Conservation (phyloP, 2,113 vertebrate genomes). For the Aptenodytes patagonicus region DNA sequence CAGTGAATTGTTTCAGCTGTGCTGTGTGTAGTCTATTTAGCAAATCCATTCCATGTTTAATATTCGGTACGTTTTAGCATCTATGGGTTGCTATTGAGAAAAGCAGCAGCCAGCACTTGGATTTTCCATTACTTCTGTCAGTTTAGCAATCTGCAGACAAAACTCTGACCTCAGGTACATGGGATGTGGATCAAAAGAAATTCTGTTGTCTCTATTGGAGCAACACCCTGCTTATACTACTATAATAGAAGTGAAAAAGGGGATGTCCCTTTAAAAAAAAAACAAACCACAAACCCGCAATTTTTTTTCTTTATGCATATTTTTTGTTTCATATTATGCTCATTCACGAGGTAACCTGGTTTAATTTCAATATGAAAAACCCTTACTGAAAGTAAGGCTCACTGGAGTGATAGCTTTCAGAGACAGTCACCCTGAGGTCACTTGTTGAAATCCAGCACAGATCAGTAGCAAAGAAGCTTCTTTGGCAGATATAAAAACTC, state of each 20-base stretch:
- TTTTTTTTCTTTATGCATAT: background rate
- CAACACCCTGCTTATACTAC: accelerated
- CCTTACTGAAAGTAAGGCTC: background rate
- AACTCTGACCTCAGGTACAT: background rate
- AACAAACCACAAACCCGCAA: background rate
- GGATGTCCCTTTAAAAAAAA: background rate
- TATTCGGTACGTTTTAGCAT: background rate
- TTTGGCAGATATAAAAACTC: background rate
- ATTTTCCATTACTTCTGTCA: background rate
- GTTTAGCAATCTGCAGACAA: background rate
- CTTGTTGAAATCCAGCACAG: background rate
- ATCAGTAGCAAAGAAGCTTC: background rate
- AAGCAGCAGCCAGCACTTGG: background rate
- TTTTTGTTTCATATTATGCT: background rate
- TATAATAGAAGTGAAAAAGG: background rate
- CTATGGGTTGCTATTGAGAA: background rate
- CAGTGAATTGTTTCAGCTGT: background rate
- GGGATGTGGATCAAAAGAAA: background rate
- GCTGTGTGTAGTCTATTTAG: background rate
- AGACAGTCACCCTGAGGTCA: background rate
- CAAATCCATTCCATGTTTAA: background rate
- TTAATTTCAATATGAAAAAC: background rate
- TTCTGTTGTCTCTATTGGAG: background rate
- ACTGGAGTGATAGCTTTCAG: background rate
- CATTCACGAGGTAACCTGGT: background rate